Evolutionary conservation across 2,888 invertebrate genomes (phyloP), one percentile per base, ranked within the genome.

Genomic region (Lycocerus yunnanus): DNA sequence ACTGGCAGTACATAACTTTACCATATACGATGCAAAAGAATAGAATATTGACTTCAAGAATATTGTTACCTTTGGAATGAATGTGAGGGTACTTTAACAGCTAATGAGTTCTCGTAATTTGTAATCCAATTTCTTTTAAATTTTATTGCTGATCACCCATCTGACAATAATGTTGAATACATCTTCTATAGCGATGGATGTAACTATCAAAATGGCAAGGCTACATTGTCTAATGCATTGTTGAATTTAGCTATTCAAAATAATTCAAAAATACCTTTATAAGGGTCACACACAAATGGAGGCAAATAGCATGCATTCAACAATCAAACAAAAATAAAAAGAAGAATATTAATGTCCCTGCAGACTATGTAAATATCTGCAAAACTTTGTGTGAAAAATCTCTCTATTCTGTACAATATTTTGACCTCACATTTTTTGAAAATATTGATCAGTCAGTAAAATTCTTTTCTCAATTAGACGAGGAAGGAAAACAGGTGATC

Each of bases 131-230:
- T 71, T 66, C 15, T 71, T 15, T 6, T 20, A 3, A 20, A 3
- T 20, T 20, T 20, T 20, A 20, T 20, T 21, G 6, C 2, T 4
- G 21, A 2, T 65, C 15, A 18, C 24, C 21, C 58, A 16, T 18
- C 13, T 18, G 5, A n/a, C 8, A 15, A 65, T 6, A 18, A 20
- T 66, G 14, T 14, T n/a, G 71, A 59, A n/a, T 11, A 82, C 15
- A 76, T 83, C 10, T 69, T 83, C 14, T 83, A 76, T 61, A 82
- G 82, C 66, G 83, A 84, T 73, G 82, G 81, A 5, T 83, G 82
- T 60, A 77, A 78, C 1, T 78, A 79, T 27, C 83, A 83, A 75
- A 83, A 84, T 72, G 59, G 82, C 10, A 84, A 84, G 70, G 15
- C 63, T 5, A 73, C 79, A 15, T 58, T 84, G 60, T 76, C 82